Base-by-base conservation (phyloP, 2,888 invertebrate species). In the Cephus runcator region DNA sequence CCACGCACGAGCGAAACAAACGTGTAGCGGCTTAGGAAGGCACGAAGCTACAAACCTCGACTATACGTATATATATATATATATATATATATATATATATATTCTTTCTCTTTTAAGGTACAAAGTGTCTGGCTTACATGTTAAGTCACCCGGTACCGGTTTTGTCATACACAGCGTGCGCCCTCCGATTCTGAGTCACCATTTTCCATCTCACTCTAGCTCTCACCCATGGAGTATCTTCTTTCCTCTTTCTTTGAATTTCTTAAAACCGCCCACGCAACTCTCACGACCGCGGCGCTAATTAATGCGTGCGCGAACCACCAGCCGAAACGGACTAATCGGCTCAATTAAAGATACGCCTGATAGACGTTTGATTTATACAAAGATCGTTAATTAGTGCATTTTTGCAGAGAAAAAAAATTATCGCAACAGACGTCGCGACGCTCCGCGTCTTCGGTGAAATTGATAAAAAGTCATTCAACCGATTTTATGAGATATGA, bases 1-100 rank as follows among this genome's bases (percentile, higher is more conserved):
- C 84, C 83, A 82, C 82, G 81, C 81, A 80, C 81, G 83, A 75
- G 79, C 81, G 83, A 74, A 78, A 77, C 78, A 69, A 30, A 69
- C 69, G 69, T 69, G 69, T 33, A 30, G n/a, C 69, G 30, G 30
- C 69, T 30, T 33, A 33, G 69, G 33, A 33, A 69, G 69, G 30
- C 69, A 33, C 69, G 31, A 33, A 69, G 69, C 69, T 15, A 33
- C 69, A 6, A 33, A 33, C 69, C 30, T 69, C 4, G 30, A 69
- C 69, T 30, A 30, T 69, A 11, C 4, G 6, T 11, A 12, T 35
- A 12, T 9, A 69, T 30, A 69, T 69, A n/a, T 12, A 4, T 69
- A 12, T 35, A 12, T 12, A 12, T 35, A 35, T 4, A 36, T 4
- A 12, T 11, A 69, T 30, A 69, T 69, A 69, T 33, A 33, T 30